A percentile compares a stretch with the other conserved stretches of the same genome.
Evolutionary conservation across 2,888 invertebrate genomes (phyloP).

Genomic region (Elysia crispata): DNA sequence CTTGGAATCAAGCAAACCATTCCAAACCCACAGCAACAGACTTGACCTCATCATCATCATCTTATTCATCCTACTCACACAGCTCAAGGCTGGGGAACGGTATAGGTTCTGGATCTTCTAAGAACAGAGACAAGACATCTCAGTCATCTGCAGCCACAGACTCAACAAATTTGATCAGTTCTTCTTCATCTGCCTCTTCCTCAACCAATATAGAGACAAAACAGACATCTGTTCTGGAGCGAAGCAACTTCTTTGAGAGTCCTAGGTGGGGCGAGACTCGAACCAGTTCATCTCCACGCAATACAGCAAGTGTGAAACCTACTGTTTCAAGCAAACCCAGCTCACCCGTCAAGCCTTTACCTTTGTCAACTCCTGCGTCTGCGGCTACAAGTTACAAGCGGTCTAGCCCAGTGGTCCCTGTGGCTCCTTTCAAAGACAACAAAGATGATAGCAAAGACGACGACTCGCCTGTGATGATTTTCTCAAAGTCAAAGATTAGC

Average conservation of each 20-base stretch:
- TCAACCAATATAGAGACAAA: not conserved
- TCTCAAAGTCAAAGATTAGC: conserved; percentile 36
- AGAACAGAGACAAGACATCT: no score
- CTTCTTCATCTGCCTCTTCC: not conserved
- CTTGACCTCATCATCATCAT: not conserved
- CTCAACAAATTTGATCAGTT: not conserved
- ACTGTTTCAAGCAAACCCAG: conserved; percentile 19
- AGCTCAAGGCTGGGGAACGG: not conserved
- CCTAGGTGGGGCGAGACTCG: not conserved
- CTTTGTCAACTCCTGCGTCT: conserved; percentile 42
- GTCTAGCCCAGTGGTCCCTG: conserved; percentile 54
- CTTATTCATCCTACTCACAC: not conserved
- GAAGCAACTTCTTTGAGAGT: not conserved
- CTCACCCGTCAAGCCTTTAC: not conserved
- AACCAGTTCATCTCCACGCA: conserved; percentile 2
- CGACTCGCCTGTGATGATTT: conserved; percentile 42
- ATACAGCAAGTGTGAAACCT: conserved; percentile 35
- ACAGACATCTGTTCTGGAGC: not conserved
- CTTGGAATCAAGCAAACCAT: no score
- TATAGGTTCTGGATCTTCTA: no score
- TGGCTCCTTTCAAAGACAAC: conserved; percentile 53
- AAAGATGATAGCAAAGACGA: conserved; percentile 39
- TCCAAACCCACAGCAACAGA: no score
- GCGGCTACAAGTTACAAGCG: conserved; percentile 48
- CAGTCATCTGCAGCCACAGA: no score